Percentiles rank a stretch among this genome's conserved stretches.
Conservation (phyloP, 2,888 invertebrate genomes). For the Coleophora flavipennella region DNA sequence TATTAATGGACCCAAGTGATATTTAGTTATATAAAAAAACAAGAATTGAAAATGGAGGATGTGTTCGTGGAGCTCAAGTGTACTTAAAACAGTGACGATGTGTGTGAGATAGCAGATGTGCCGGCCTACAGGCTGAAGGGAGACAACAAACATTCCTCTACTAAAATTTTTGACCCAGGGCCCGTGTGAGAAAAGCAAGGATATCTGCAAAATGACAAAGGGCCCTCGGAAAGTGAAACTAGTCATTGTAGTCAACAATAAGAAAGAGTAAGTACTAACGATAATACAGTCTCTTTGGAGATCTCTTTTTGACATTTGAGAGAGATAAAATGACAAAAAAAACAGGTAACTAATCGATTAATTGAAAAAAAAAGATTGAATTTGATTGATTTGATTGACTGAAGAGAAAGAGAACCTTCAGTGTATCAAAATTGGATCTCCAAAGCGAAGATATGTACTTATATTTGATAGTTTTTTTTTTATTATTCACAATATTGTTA, state of each 20-base stretch:
- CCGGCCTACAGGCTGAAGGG: slow-evolving; percentile 48
- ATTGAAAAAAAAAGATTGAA: too few relatives aligned
- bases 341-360: too few relatives aligned
- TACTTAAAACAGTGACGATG: slow-evolving; percentile 41
- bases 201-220: slow-evolving; percentile 71
- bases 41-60: slow-evolving; percentile 26
- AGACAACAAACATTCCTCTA: slow-evolving; percentile 62
- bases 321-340: too few relatives aligned
- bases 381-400: too few relatives aligned
- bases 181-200: slow-evolving; percentile 58
- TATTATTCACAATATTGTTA: too few relatives aligned
- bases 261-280: slow-evolving; percentile 65
- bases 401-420: too few relatives aligned
- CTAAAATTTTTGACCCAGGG: slow-evolving; percentile 66
- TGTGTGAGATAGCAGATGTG: slow-evolving; percentile 51
- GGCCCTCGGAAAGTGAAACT: slow-evolving; percentile 73
- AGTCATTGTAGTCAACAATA: slow-evolving; percentile 74
- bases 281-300: background rate
- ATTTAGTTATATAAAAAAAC: slow-evolving; percentile 22
- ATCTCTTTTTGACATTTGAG: too few relatives aligned
- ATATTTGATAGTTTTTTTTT: too few relatives aligned
- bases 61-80: slow-evolving; percentile 22
- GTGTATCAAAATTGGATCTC: too few relatives aligned
- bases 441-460: too few relatives aligned
- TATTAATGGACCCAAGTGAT: slow-evolving; percentile 29